These are phyloP conservation scores for Metellina segmentata DNA, from an alignment of 2,888 invertebrate genomes.

Conservation along the genomic window DNA sequence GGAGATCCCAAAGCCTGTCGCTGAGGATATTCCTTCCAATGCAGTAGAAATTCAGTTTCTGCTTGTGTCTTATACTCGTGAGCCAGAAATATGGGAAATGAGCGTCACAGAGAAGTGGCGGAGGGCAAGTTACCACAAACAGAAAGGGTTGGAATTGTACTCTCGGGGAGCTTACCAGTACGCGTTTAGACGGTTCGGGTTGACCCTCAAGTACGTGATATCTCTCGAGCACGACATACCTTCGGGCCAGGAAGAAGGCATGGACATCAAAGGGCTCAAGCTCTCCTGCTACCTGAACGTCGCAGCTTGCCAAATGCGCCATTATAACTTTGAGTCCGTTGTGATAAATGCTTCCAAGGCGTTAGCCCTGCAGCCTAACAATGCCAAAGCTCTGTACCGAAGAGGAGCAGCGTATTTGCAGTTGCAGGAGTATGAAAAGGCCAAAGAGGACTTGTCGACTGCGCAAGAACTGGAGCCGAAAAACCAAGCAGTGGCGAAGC, in stretches of 20 bases:
- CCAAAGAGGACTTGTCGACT: conserved; percentile 84
- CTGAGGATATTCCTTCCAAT: background rate
- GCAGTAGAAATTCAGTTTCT: conserved; percentile 61
- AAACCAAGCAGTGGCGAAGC: conserved; percentile 85
- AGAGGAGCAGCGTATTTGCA: conserved; percentile 82
- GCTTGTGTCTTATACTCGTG: conserved; percentile 66
- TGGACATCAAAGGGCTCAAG: conserved; percentile 76
- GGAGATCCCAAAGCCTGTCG: background rate
- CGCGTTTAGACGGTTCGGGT: conserved; percentile 76
- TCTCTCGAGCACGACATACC: conserved; percentile 77
- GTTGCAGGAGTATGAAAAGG: conserved; percentile 79
- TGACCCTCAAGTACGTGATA: conserved; percentile 77
- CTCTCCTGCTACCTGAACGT: conserved; percentile 88
- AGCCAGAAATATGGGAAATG: conserved; percentile 77
- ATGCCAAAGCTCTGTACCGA: conserved; percentile 83
- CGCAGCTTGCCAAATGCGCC: conserved; percentile 89
- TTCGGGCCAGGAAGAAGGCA: conserved; percentile 72
- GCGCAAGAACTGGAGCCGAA: conserved; percentile 86
- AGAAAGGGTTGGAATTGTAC: conserved; percentile 75
- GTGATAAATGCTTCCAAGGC: conserved; percentile 84
- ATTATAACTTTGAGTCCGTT: conserved; percentile 86
- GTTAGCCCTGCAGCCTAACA: conserved; percentile 81
- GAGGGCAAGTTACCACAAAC: conserved; percentile 76
- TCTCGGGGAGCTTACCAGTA: conserved; percentile 67
- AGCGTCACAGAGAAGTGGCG: conserved; percentile 77